phyloP scores from a whole-genome alignment of 1,140 invertebrate species.

The Saccostrea cuccullata region DNA sequence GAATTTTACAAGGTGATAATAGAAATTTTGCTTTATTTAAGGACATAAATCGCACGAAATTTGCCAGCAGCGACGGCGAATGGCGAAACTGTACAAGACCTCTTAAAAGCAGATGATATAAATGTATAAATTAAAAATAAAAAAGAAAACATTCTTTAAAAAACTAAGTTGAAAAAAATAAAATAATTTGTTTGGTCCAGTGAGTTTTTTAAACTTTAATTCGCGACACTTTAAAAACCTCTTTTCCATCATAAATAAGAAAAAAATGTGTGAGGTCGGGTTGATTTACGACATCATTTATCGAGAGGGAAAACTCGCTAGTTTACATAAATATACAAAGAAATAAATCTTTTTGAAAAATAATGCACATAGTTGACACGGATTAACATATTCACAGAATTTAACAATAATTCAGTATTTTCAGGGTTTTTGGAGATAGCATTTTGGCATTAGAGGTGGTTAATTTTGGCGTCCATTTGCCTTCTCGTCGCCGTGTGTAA shows the following conservation, averaged over 20 bases:
- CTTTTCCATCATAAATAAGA: too few relatives aligned
- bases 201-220: not conserved
- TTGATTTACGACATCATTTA: slow-evolving; percentile 4
- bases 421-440: not conserved
- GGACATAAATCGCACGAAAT: slow-evolving; percentile 29
- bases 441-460: not conserved
- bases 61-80: not conserved
- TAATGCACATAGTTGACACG: slow-evolving; percentile 1
- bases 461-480: slow-evolving; percentile 2
- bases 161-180: too few relatives aligned
- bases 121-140: not conserved
- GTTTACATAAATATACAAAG: slow-evolving; percentile 31
- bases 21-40: slow-evolving; percentile 21
- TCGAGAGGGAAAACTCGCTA: slow-evolving; percentile 12
- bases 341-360: slow-evolving; percentile 1
- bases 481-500: not conserved
- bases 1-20: slow-evolving; percentile 30
- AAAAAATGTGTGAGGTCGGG: not conserved
- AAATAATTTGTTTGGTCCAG: too few relatives aligned
- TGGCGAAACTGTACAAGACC: not conserved
- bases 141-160: not conserved
- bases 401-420: not conserved
- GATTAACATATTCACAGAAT: slow-evolving; percentile 25
- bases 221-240: too few relatives aligned
- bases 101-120: slow-evolving; percentile 1